Base-by-base conservation (phyloP, 35 echinoderm and acorn worm genomes). In the Antedon bifida region DNA sequence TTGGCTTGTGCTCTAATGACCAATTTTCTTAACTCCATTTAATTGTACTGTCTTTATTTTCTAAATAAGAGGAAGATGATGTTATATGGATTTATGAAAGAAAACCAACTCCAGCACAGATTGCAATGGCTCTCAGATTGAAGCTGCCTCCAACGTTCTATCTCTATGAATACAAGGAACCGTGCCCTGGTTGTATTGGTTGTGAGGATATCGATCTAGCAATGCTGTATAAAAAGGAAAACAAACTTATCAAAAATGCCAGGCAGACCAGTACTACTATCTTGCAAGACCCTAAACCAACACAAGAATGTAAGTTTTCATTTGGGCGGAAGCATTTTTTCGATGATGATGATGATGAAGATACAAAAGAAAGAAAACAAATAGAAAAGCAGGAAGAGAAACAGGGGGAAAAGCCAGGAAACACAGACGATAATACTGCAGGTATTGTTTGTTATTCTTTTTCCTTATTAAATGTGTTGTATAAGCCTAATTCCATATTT, bases 151-250 rank as follows among this genome's bases (percentile, higher is more conserved):
- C 36, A n/a, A n/a, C n/a, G n/a, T n/a, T n/a, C n/a, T n/a, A n/a
- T 31, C 85, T 92, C 0, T 97, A 92, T 73, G 87, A 87, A 45
- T 44, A 90, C 46, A 88, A 79, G 8, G 90, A 90, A 14, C 94
- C 94, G 0, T 97, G 94, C 74, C 81, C 84, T 29, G 94, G 94
- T 29, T 97, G 94, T 33, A 75, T 76, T 32, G 94, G 94, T 42
- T 97, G 94, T 7, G 93, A 96, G 30, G 90, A 90, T 0, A 33
- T 82, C 14, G 39, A 44, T 46, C 26, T 56, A 10, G 29, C 83
- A 2, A 75, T 36, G 39, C 23, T 64, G 51, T 64, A 16, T 64
- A 64, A 64, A 26, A 36, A 29, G 34, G 78, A 35, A 12, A 80
- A 38, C 9, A n/a, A n/a, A n/a, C n/a, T n/a, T n/a, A n/a, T n/a